These are phyloP conservation scores for Ochropacha duplaris DNA, from an alignment of 2,888 invertebrate species.

Conservation along the genomic window DNA sequence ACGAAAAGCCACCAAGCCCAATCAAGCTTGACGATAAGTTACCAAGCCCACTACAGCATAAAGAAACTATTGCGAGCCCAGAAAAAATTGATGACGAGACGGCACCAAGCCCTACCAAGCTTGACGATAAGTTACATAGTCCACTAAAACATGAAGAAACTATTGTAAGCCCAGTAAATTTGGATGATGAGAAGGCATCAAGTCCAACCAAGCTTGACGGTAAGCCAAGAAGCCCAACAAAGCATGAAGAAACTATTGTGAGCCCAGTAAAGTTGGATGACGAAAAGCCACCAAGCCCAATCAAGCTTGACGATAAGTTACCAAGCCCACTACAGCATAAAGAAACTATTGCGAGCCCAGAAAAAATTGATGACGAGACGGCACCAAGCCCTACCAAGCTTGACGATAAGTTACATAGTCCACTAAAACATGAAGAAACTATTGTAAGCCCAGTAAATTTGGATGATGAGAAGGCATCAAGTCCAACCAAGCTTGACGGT, in stretches of 20 bases:
- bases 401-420: too few relatives aligned
- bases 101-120: constrained; percentile 2
- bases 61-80: background rate
- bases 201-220: background rate
- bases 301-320: too few relatives aligned
- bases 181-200: background rate
- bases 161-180: constrained; percentile 2
- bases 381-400: too few relatives aligned
- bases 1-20: constrained; percentile 13
- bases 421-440: too few relatives aligned
- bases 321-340: too few relatives aligned
- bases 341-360: too few relatives aligned
- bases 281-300: constrained; percentile 3
- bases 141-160: background rate
- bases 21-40: constrained; percentile 5
- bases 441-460: too few relatives aligned
- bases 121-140: constrained; percentile 4
- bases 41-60: background rate
- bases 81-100: constrained; percentile 2
- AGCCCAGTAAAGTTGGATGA: too few relatives aligned
- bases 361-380: too few relatives aligned
- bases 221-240: background rate
- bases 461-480: too few relatives aligned
- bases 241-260: too few relatives aligned
- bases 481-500: too few relatives aligned